Base-by-base conservation (phyloP, 1,140 invertebrate genomes). In the Heliconius nattereri region DNA sequence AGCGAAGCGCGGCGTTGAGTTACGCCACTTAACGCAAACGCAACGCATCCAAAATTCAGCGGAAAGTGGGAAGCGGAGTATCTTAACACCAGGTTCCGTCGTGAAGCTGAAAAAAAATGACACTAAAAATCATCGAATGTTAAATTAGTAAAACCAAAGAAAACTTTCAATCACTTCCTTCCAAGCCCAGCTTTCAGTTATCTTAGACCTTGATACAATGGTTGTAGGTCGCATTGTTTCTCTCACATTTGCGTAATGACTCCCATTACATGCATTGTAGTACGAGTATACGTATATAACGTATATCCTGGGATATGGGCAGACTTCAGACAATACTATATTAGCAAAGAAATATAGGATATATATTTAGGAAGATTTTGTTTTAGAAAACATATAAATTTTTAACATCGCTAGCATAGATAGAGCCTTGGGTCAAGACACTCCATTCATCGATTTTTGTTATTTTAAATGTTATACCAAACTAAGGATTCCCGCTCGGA, bases 211-310 rank as follows among this genome's bases (percentile, higher is more conserved):
- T 26, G 71, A n/a, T 72, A 78, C 52, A 78, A 78, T 70, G 76
- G 66, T 45, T 78, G 78, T 76, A 79, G 76, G 79, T 66, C 72
- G 75, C 81, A 76, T 84, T 85, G 81, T 82, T 78, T 78, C 76
- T 72, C 78, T 70, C 78, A 82, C 83, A 84, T 84, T 84, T 81
- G 83, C 79, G 73, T 82, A 82, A 82, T 82, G 81, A 82, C 81
- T 79, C 71, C 81, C 78, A 82, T 82, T 82, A 82, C 71, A 73
- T 49, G 75, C 71, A 81, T 81, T 81, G 79, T 81, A 20, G 76
- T 66, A 73, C n/a, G 73, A 26, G 52, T 52, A 81, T 73, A 81
- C n/a, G n/a, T n/a, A n/a, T n/a, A n/a, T n/a, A n/a, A 40, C 5
- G 75, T 81, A 79, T 73, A 71, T 32, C 60, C 32, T 19, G 16